Conservation (phyloP, 2,113 vertebrate species). For the Oryzias javanicus region DNA sequence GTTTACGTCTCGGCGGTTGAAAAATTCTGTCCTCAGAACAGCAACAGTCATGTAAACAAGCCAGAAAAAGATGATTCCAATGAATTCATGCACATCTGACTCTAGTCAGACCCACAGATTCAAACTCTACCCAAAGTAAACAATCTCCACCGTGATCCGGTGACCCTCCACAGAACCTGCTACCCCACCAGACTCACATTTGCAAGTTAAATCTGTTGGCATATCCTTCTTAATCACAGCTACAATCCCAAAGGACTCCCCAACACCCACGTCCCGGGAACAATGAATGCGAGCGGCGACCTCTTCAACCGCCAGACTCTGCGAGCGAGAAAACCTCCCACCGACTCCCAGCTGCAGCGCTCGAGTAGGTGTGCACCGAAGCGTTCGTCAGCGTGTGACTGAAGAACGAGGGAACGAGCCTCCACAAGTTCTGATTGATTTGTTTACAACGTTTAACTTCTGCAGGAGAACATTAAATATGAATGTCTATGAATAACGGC, state of each 20-base stretch:
- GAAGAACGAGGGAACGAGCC: neutral
- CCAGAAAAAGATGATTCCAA: neutral
- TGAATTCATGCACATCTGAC: neutral
- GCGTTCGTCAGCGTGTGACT: neutral
- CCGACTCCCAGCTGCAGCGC: slow-evolving; percentile 8
- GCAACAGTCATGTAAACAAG: neutral
- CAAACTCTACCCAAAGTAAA: no score
- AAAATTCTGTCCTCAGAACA: neutral
- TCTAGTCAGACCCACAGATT: no score
- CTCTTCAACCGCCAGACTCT: slow-evolving; percentile 36
- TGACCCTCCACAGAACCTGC: neutral
- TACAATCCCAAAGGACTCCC: slow-evolving; percentile 32
- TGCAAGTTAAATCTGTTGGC: slow-evolving; percentile 30
- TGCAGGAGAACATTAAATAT: no score
- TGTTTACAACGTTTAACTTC: neutral
- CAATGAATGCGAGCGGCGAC: slow-evolving; percentile 34
- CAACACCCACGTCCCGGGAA: slow-evolving; percentile 23
- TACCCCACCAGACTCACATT: slow-evolving; percentile 8
- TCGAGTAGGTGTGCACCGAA: slow-evolving; percentile 18
- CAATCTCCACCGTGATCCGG: neutral
- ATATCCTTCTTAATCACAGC: slow-evolving; percentile 24
- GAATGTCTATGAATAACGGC: no score
- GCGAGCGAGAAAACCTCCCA: slow-evolving; percentile 44
- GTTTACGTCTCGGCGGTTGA: no score
- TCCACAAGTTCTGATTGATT: neutral